Evolutionary conservation across 2,113 vertebrate species (phyloP).

Genomic region (Corythornis madagascariensis): DNA sequence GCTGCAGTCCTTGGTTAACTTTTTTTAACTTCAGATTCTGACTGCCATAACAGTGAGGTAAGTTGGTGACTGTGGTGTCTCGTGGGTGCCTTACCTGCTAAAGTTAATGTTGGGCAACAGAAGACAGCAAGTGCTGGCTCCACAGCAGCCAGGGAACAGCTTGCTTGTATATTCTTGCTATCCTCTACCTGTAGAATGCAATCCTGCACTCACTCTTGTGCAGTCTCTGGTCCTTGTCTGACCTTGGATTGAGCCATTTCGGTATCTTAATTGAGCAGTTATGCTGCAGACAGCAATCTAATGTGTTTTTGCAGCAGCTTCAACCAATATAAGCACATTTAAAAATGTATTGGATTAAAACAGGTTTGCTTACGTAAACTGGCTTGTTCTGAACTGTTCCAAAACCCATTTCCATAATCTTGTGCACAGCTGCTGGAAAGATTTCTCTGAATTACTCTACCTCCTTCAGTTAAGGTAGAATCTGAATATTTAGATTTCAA

Average conservation of each 20-base stretch:
- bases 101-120: neutral
- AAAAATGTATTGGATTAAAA: neutral
- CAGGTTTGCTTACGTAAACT: neutral
- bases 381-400: neutral
- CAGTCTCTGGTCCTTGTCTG: neutral
- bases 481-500: neutral
- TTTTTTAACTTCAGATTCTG: neutral
- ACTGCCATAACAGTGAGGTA: rapidly evolving
- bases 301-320: neutral
- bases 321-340: neutral
- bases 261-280: neutral
- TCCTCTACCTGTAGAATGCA: neutral
- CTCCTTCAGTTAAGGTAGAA: neutral
- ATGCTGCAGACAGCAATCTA: neutral
- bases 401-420: neutral
- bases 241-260: constrained; percentile 15
- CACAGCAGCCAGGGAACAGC: neutral
- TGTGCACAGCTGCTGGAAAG: constrained; percentile 13
- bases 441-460: neutral
- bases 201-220: neutral
- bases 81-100: neutral
- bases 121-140: neutral
- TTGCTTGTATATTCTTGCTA: neutral
- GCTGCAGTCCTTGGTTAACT: neutral
- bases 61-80: rapidly evolving